These are phyloP conservation scores for Sparidentex hasta DNA, from an alignment of 2,797 vertebrate species.

Conservation along the genomic window DNA sequence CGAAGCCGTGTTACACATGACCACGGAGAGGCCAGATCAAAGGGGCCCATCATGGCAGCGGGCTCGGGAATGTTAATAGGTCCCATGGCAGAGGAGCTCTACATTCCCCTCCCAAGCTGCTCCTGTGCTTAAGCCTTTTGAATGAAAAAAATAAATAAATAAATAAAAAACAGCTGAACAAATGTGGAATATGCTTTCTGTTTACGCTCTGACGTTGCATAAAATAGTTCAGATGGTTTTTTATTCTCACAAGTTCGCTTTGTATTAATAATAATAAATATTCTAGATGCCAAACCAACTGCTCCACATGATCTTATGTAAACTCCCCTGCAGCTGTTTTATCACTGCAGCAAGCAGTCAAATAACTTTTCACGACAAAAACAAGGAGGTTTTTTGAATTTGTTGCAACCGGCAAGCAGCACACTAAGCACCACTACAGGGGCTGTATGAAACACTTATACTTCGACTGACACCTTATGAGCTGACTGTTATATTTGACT, in stretches of 20 bases:
- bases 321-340: not conserved
- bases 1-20: conserved; percentile 64
- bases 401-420: not conserved
- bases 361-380: not conserved
- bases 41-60: conserved; percentile 49
- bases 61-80: conserved; percentile 68
- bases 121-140: conserved; percentile 14
- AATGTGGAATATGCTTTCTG: conserved; percentile 11
- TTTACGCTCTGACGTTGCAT: too few species aligned
- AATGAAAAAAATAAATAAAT: too few species aligned
- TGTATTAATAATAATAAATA: not conserved
- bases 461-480: too few species aligned
- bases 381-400: not conserved
- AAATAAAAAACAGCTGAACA: not conserved
- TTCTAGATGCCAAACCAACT: not conserved
- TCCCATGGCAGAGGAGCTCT: conserved; percentile 53
- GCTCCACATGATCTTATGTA: not conserved
- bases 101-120: conserved; percentile 35
- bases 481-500: not conserved
- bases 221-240: too few species aligned
- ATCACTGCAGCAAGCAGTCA: not conserved
- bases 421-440: not conserved
- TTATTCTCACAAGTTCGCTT: not conserved
- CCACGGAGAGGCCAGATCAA: conserved; percentile 75
- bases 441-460: not conserved